phyloP scores from a whole-genome alignment of 2,888 invertebrate genomes.

The Hirtodrosophila histrioides region DNA sequence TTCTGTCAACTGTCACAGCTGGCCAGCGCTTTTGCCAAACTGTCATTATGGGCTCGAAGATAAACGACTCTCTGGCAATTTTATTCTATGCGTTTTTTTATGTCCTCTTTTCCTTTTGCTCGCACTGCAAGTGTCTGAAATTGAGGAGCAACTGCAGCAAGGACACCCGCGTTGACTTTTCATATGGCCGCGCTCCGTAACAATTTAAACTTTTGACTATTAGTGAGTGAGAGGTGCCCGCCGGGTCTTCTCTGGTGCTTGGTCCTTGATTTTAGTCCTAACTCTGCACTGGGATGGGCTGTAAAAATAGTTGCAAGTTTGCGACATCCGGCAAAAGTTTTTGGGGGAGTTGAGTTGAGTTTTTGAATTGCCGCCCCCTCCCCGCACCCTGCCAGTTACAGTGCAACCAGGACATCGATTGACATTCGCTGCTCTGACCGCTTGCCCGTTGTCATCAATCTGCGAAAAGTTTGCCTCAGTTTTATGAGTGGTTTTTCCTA shows the following conservation, averaged over 20 bases:
- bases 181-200: slow-evolving; percentile 75
- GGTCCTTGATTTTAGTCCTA: not conserved
- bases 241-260: slow-evolving; percentile 6
- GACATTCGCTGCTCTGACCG: slow-evolving; percentile 42
- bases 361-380: slow-evolving; percentile 16
- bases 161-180: slow-evolving; percentile 67
- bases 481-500: slow-evolving; percentile 53
- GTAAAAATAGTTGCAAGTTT: slow-evolving; percentile 74
- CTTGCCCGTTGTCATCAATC: slow-evolving; percentile 66
- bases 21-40: slow-evolving; percentile 61
- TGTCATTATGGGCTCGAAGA: slow-evolving; percentile 78
- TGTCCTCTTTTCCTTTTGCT: slow-evolving; percentile 8
- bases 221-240: slow-evolving; percentile 54
- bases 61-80: slow-evolving; percentile 73
- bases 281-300: slow-evolving; percentile 7
- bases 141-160: slow-evolving; percentile 18
- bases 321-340: slow-evolving; percentile 66
- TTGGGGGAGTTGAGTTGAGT: slow-evolving; percentile 19
- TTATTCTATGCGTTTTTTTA: slow-evolving; percentile 29
- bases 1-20: slow-evolving; percentile 64
- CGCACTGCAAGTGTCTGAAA: slow-evolving; percentile 38
- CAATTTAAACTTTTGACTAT: slow-evolving; percentile 80
- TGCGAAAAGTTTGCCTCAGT: slow-evolving; percentile 63
- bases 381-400: slow-evolving; percentile 18
- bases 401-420: slow-evolving; percentile 55